phyloP scores from a whole-genome alignment of 2,888 invertebrate genomes.

The Eupithecia insigniata region DNA sequence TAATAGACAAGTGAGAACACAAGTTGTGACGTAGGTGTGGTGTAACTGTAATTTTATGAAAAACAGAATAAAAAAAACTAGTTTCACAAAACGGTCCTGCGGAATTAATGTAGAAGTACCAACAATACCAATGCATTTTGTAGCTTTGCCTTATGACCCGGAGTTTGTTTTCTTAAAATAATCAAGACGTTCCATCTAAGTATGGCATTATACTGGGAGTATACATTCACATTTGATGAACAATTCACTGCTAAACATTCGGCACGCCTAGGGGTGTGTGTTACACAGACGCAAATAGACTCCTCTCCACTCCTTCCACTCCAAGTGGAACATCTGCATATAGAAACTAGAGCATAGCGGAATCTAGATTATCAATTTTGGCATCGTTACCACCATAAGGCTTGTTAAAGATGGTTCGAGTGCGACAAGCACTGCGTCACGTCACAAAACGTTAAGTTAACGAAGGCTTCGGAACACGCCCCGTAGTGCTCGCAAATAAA shows the following conservation, averaged over 20 bases:
- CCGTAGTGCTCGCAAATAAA: slow-evolving; percentile 47
- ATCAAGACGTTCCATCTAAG: neutral
- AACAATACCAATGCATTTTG: neutral
- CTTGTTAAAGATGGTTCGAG: neutral
- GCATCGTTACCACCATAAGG: neutral
- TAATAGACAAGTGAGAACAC: neutral
- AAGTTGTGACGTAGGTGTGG: neutral
- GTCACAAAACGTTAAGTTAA: slow-evolving; percentile 21
- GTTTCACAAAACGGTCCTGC: neutral
- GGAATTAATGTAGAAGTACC: neutral
- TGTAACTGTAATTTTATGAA: neutral
- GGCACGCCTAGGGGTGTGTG: neutral
- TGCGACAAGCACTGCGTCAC: slow-evolving; percentile 17
- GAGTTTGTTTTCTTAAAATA: neutral
- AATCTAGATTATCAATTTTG: neutral
- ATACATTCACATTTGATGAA: neutral
- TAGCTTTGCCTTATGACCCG: neutral
- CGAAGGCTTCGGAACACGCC: slow-evolving; percentile 35
- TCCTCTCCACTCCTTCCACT: neutral
- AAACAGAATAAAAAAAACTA: neutral
- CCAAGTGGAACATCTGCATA: neutral
- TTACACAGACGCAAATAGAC: neutral
- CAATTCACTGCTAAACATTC: neutral
- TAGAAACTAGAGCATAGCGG: neutral
- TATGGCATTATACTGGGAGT: neutral